phyloP scores from a whole-genome alignment of 2,113 vertebrate species.

The Lophius piscatorius region DNA sequence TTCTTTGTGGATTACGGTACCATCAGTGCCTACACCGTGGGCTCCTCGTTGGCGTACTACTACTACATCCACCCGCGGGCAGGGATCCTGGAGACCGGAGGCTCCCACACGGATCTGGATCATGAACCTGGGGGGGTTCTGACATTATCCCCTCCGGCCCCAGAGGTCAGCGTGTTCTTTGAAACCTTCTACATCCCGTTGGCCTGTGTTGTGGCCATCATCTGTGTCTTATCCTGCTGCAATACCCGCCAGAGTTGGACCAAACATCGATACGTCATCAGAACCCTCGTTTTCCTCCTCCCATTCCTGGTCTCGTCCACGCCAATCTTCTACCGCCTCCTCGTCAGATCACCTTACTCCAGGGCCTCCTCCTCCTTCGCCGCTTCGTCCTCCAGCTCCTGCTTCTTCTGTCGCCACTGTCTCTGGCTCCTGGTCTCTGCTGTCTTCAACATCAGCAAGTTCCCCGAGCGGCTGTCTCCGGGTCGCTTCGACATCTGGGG shows the following conservation, averaged over 20 bases:
- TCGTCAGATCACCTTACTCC: constrained; percentile 51
- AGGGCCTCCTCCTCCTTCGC: constrained; percentile 34
- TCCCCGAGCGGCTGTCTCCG: constrained; percentile 79
- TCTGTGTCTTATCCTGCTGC: constrained; percentile 82
- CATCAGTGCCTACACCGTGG: constrained; percentile 82
- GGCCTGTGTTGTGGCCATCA: constrained; percentile 75
- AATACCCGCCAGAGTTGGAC: constrained; percentile 79
- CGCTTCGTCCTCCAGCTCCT: constrained; percentile 56
- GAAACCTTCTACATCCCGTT: constrained; percentile 78
- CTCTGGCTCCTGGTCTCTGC: constrained; percentile 81
- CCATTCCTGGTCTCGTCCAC: constrained; percentile 80
- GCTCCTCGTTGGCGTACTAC: constrained; percentile 82
- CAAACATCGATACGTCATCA: constrained; percentile 78
- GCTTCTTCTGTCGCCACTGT: constrained; percentile 81
- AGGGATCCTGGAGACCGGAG: constrained; percentile 36
- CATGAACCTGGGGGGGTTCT: not conserved
- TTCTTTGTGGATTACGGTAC: constrained; percentile 85
- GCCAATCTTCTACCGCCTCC: constrained; percentile 79
- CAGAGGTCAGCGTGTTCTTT: constrained; percentile 62
- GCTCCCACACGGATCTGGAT: constrained; percentile 5
- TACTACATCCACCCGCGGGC: constrained; percentile 81
- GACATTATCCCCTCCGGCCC: constrained; percentile 11
- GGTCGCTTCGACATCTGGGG: constrained; percentile 84
- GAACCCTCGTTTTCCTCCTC: constrained; percentile 81
- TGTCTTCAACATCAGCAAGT: constrained; percentile 83